Conservation (phyloP, 1,140 invertebrate species). For the Telenomus remus region DNA sequence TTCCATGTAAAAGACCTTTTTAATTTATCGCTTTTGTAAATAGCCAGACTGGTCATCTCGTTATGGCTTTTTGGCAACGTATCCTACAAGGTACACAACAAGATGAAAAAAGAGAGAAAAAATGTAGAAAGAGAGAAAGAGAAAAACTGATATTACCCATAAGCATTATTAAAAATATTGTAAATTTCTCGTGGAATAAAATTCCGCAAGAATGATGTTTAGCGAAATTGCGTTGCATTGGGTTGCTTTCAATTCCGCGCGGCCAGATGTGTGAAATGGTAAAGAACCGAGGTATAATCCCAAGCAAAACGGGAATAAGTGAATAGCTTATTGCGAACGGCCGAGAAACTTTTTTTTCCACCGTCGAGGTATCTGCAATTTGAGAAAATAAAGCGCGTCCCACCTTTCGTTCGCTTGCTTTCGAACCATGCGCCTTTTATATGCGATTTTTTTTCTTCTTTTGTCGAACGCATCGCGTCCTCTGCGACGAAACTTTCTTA, state of each 20-base stretch:
- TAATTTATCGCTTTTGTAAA: not conserved
- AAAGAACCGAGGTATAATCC: constrained; percentile 20
- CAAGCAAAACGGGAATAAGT: constrained; percentile 28
- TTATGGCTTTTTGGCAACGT: too few species aligned
- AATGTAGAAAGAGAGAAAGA: too few species aligned
- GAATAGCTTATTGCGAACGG: constrained; percentile 36
- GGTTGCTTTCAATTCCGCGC: not conserved
- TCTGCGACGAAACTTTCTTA: constrained; percentile 66
- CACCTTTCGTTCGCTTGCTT: constrained; percentile 47
- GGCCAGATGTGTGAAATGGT: constrained; percentile 38
- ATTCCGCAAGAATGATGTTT: constrained; percentile 1
- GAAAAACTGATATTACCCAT: too few species aligned
- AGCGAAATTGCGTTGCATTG: too few species aligned
- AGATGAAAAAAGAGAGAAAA: too few species aligned
- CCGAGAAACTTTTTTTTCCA: constrained; percentile 26
- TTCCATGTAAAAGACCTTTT: not conserved
- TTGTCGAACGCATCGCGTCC: constrained; percentile 49
- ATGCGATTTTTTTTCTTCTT: constrained; percentile 45
- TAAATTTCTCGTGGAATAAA: not conserved
- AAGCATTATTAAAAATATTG: too few species aligned
- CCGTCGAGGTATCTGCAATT: constrained; percentile 38
- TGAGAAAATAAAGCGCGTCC: constrained; percentile 35
- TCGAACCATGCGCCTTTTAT: constrained; percentile 38
- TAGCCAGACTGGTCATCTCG: not conserved
- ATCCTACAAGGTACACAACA: too few species aligned